Conservation (phyloP, 1,140 invertebrate species). For the Eurosta solidaginis region DNA sequence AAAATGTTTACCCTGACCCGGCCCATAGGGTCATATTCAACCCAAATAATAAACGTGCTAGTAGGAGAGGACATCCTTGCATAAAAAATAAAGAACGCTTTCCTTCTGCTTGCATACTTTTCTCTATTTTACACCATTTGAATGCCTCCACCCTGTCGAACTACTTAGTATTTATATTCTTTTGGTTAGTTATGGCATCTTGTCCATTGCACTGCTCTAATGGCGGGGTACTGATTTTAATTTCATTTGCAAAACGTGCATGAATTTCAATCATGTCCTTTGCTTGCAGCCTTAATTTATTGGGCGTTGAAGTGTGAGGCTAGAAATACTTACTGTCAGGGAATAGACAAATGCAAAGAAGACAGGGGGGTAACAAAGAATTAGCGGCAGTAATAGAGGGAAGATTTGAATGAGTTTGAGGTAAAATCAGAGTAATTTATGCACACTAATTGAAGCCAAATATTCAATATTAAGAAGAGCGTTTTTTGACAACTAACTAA, state of each 20-base stretch:
- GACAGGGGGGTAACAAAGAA: too few species aligned
- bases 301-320: background rate
- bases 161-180: slow-evolving; percentile 1
- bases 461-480: background rate
- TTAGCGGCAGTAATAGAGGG: too few species aligned
- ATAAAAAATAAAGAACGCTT: background rate
- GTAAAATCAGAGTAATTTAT: too few species aligned
- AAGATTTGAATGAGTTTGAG: too few species aligned
- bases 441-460: too few species aligned
- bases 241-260: slow-evolving; percentile 29
- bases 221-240: slow-evolving; percentile 26
- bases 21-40: too few species aligned
- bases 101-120: background rate
- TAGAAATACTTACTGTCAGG: background rate
- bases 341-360: too few species aligned
- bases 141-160: background rate
- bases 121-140: background rate
- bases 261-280: slow-evolving; percentile 22
- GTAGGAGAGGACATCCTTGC: too few species aligned
- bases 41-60: too few species aligned
- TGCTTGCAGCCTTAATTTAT: background rate
- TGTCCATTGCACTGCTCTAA: background rate
- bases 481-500: background rate
- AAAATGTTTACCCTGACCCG: too few species aligned
- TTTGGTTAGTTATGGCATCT: background rate